These are phyloP conservation scores for Anthophora plumipes DNA, from an alignment of 2,888 invertebrate genomes.

Conservation along the genomic window DNA sequence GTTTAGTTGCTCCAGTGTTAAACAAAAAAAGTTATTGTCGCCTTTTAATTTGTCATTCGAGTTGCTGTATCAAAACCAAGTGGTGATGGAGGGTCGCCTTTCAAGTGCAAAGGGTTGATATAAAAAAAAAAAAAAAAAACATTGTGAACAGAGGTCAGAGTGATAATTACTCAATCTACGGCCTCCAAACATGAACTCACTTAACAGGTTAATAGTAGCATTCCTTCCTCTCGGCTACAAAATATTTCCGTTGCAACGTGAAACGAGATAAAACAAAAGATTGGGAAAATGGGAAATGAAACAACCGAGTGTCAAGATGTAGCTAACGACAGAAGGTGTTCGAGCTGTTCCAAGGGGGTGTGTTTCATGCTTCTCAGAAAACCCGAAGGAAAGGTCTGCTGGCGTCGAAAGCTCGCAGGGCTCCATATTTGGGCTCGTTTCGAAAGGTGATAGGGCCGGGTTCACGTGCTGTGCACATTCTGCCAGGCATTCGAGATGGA, in stretches of 20 bases:
- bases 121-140: no score
- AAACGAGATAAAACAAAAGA: not conserved
- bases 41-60: no score
- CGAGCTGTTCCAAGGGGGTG: slow-evolving; percentile 11
- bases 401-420: slow-evolving; percentile 25
- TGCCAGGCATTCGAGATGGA: slow-evolving; percentile 48
- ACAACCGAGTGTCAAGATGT: not conserved
- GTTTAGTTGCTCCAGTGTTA: no score
- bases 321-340: slow-evolving; percentile 45
- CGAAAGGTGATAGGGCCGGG: slow-evolving; percentile 60
- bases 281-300: slow-evolving; percentile 6
- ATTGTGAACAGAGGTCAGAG: no score
- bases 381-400: slow-evolving; percentile 30
- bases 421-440: slow-evolving; percentile 19
- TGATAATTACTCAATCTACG: no score
- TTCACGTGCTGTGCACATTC: slow-evolving; percentile 69
- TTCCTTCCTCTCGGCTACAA: not conserved
- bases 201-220: not conserved
- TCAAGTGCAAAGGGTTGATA: no score
- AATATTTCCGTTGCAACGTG: no score
- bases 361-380: slow-evolving; percentile 46
- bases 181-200: no score
- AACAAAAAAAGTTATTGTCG: no score
- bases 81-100: no score
- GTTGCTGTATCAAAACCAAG: no score